Percentiles rank a stretch among this genome's conserved stretches.
Conservation (phyloP, 2,113 vertebrate species). For the Datnioides undecimradiatus region DNA sequence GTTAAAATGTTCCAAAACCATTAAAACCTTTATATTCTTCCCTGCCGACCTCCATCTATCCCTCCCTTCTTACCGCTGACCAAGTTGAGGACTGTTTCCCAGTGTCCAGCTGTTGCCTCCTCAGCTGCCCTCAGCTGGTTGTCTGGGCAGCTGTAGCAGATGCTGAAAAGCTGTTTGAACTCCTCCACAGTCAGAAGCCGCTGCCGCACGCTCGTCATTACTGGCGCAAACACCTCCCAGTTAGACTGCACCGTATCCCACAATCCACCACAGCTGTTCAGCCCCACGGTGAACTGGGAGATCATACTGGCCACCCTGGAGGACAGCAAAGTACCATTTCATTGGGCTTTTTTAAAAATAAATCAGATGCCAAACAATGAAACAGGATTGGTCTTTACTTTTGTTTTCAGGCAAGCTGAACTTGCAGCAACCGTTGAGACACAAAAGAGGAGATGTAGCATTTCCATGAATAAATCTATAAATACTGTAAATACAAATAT, state of each 20-base stretch:
- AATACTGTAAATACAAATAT: not conserved
- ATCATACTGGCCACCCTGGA: conserved; percentile 76
- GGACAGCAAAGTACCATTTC: not conserved
- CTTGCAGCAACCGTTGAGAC: not conserved
- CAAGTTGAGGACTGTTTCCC: conserved; percentile 69
- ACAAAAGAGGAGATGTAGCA: not conserved
- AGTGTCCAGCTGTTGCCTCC: conserved; percentile 61
- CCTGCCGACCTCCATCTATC: not conserved
- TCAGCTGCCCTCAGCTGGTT: conserved; percentile 58
- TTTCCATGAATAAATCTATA: not conserved
- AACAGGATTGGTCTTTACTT: not conserved
- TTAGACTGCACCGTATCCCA: conserved; percentile 71
- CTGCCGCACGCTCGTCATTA: conserved; percentile 60
- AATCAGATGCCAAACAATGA: not conserved
- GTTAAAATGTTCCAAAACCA: not conserved
- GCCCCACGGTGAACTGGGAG: conserved; percentile 75
- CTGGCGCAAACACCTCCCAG: conserved; percentile 69
- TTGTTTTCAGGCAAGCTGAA: not conserved
- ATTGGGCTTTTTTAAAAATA: too few relatives aligned
- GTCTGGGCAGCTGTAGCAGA: conserved; percentile 61
- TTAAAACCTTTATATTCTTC: not conserved
- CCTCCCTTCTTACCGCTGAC: conserved; percentile 59
- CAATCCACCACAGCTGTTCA: conserved; percentile 78
- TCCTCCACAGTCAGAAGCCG: conserved; percentile 46
- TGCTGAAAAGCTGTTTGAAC: conserved; percentile 70